These are phyloP conservation scores for Drosophila neonasuta DNA, from an alignment of 2,888 invertebrate genomes.

Conservation along the genomic window DNA sequence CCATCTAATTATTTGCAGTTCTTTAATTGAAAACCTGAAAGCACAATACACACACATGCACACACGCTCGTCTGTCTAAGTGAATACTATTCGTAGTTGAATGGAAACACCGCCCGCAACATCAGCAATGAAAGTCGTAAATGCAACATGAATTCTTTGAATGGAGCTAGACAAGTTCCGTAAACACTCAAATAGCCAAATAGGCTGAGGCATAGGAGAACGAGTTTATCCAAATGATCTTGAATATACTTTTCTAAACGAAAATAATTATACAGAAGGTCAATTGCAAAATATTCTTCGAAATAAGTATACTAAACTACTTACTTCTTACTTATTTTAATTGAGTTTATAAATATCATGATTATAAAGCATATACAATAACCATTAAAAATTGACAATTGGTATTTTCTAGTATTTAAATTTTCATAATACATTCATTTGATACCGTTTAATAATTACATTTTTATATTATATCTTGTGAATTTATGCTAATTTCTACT, in stretches of 20 bases:
- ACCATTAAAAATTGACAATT: no score
- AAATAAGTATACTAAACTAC: no score
- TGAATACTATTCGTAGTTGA: slow-evolving; percentile 32
- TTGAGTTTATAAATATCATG: no score
- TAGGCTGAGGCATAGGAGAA: background rate
- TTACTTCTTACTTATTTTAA: no score
- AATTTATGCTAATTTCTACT: no score
- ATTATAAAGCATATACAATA: no score
- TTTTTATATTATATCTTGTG: no score
- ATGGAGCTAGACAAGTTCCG: background rate
- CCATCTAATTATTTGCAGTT: slow-evolving; percentile 71
- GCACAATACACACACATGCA: slow-evolving; percentile 22
- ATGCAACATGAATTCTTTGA: slow-evolving; percentile 25
- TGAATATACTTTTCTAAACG: background rate
- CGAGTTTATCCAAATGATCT: background rate
- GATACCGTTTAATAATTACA: no score
- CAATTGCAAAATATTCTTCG: background rate
- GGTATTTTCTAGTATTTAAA: no score
- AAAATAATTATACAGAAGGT: background rate
- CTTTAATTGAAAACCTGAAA: slow-evolving; percentile 65
- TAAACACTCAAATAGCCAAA: background rate
- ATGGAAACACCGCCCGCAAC: slow-evolving; percentile 8
- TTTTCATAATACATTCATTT: no score
- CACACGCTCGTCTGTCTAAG: background rate
- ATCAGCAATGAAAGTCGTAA: slow-evolving; percentile 8